These are phyloP conservation scores for Decapterus maruadsi DNA, from an alignment of 2,797 vertebrate species.

Conservation along the genomic window DNA sequence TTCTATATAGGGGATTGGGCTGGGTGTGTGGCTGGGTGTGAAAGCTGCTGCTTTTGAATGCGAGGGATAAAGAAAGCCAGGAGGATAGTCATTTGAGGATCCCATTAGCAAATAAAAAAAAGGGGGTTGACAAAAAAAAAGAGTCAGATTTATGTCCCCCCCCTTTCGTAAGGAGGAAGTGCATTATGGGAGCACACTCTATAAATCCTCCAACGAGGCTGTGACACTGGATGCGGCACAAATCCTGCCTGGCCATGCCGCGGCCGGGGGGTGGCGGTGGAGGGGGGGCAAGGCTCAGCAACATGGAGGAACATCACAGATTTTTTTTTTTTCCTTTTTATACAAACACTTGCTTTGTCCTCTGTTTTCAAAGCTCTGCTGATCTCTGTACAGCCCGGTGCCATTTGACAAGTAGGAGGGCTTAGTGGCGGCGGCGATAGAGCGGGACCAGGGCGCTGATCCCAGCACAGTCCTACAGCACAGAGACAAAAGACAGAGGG, in stretches of 20 bases:
- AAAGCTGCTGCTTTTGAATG: constrained; percentile 11
- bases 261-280: constrained; percentile 28
- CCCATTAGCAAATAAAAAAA: constrained; percentile 76
- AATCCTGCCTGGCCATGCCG: constrained; percentile 45
- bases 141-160: constrained; percentile 72
- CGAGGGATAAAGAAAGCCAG: constrained; percentile 57
- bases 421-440: constrained; percentile 38
- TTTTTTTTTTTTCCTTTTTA: constrained; percentile 6
- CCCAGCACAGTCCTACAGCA: constrained; percentile 21
- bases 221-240: constrained; percentile 59
- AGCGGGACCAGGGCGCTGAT: constrained; percentile 36
- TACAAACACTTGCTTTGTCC: constrained; percentile 42
- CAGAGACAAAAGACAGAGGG: constrained; percentile 35
- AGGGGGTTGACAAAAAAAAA: constrained; percentile 61
- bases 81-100: constrained; percentile 59
- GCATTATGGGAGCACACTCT: constrained; percentile 71
- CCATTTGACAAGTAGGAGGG: constrained; percentile 28
- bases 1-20: constrained; percentile 25
- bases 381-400: constrained; percentile 19
- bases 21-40: constrained; percentile 20
- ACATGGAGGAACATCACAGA: constrained; percentile 44
- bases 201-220: constrained; percentile 75
- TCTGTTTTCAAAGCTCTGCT: constrained; percentile 40
- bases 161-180: constrained; percentile 63
- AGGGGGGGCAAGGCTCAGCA: constrained; percentile 24